A percentile compares a stretch with the other conserved stretches of the same genome.
These are phyloP conservation scores for Drosophila pruinosa DNA, from an alignment of 1,140 invertebrate species.

Conservation along the genomic window DNA sequence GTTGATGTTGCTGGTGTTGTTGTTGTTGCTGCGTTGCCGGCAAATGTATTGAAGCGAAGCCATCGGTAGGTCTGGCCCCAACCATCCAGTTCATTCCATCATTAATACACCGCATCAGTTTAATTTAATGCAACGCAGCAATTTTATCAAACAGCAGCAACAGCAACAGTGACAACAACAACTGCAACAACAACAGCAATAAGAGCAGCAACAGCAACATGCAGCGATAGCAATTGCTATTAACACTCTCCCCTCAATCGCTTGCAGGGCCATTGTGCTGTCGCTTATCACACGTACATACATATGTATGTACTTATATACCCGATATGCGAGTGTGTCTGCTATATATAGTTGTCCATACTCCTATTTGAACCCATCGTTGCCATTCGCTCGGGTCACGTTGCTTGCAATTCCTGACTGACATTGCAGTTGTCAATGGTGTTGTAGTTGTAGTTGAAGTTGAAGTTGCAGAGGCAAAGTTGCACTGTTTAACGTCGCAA, in stretches of 20 bases:
- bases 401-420: slow-evolving; percentile 1
- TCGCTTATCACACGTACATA: slow-evolving; percentile 40
- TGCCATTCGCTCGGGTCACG: slow-evolving; percentile 17
- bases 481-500: slow-evolving; percentile 3
- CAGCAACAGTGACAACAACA: slow-evolving; percentile 31
- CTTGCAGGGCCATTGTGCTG: slow-evolving; percentile 14
- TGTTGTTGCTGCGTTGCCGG: slow-evolving; percentile 50
- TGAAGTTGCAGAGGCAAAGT: neutral
- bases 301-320: neutral
- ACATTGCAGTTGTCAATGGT: neutral
- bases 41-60: slow-evolving; percentile 65
- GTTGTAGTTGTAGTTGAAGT: neutral
- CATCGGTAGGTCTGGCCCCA: neutral
- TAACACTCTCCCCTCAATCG: slow-evolving; percentile 30
- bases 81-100: slow-evolving; percentile 12
- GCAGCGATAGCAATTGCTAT: slow-evolving; percentile 61
- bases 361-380: slow-evolving; percentile 2
- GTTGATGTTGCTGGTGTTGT: slow-evolving; percentile 28
- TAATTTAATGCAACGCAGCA: slow-evolving; percentile 80
- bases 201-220: slow-evolving; percentile 46
- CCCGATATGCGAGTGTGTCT: neutral
- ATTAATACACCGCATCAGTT: slow-evolving; percentile 77
- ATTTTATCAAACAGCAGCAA: slow-evolving; percentile 66
- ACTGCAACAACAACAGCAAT: slow-evolving; percentile 42
- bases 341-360: slow-evolving; percentile 5